Evolutionary conservation across 2,113 vertebrate species (phyloP), one percentile per base, ranked within the genome.

Genomic region (Psittacara wagleri): DNA sequence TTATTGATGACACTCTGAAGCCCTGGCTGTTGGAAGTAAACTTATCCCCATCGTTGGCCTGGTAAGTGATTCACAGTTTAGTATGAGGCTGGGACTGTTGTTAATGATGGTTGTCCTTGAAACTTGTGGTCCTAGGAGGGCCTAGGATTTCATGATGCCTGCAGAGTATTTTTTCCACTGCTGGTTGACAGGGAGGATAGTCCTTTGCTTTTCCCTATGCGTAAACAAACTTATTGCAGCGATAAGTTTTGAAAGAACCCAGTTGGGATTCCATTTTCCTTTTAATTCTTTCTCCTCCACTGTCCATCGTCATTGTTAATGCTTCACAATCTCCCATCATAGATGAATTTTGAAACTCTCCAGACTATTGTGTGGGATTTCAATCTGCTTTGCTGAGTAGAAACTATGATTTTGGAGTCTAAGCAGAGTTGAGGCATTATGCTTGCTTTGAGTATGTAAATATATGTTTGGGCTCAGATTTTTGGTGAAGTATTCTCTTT

Each of bases 11-110:
- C 64, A 98, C 98, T 92, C 98, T 99, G 92, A 99, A 99, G 96
- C 99, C 99, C 33, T 99, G 99, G 99, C 98, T 99, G 85, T 96
- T 99, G 95, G 99, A 99, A 98, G 99, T 99, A 92, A 99, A 99
- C 95, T 98, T 99, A 15, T 99, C 99, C 55, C 99, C 99, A 76
- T 99, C 99, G 25, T 78, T 99, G 95, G 99, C 99, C 73, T 99
- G 99, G 99, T 99, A 98, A 99, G 98, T 98, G 92, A 90, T 70
- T 97, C 68, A 54, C 7, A 20, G 24, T 49, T 90, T 81, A 62
- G 29, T 54, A 33, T n/a, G 76, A 90, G 69, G 25, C 27, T 64
- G 25, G 13, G 17, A 29, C 25, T 86, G 25, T 87, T 93, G 72
- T 43, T 95, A 33, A 57, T 92, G 63, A 35, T 35, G 31, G 9